Conservation (phyloP, 37 sponge, comb jelly and placozoan species). For the Geodia barretti region DNA sequence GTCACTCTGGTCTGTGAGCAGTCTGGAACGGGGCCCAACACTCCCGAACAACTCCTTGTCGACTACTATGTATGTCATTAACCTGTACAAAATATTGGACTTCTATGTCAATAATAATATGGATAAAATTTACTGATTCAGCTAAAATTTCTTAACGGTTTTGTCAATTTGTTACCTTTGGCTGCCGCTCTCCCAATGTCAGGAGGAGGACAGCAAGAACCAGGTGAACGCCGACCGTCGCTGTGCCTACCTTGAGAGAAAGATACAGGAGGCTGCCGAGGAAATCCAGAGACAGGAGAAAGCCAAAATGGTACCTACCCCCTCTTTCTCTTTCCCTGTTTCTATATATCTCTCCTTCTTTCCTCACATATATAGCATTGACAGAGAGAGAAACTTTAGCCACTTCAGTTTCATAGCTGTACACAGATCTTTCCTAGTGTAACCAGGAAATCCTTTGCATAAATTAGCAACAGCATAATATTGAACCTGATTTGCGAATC, state of each 20-base stretch:
- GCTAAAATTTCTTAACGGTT: background rate
- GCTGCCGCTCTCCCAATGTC: background rate
- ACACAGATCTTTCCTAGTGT: too few relatives aligned
- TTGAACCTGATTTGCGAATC: too few relatives aligned
- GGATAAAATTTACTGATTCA: too few relatives aligned
- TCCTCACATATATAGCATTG: too few relatives aligned
- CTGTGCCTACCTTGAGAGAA: slow-evolving; percentile 53
- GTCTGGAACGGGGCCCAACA: slow-evolving; percentile 71
- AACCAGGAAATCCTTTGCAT: too few relatives aligned
- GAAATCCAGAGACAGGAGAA: slow-evolving; percentile 65
- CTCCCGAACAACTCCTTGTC: slow-evolving; percentile 69
- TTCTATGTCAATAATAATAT: too few relatives aligned
- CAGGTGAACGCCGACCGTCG: slow-evolving; percentile 51
- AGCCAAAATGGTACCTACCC: slow-evolving; percentile 3
- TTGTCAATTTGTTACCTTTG: background rate
- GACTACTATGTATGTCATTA: slow-evolving; percentile 62
- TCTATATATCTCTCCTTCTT: too few relatives aligned
- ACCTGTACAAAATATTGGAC: too few relatives aligned
- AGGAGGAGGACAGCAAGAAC: slow-evolving; percentile 71
- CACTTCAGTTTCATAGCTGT: too few relatives aligned
- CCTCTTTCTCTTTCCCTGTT: background rate
- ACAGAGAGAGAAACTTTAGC: too few relatives aligned
- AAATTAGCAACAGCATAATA: too few relatives aligned
- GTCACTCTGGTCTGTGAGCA: slow-evolving; percentile 38
- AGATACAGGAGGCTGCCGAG: slow-evolving; percentile 54